Evolutionary conservation across 1,140 invertebrate genomes (phyloP).

Genomic region (Lepidostoma basale): DNA sequence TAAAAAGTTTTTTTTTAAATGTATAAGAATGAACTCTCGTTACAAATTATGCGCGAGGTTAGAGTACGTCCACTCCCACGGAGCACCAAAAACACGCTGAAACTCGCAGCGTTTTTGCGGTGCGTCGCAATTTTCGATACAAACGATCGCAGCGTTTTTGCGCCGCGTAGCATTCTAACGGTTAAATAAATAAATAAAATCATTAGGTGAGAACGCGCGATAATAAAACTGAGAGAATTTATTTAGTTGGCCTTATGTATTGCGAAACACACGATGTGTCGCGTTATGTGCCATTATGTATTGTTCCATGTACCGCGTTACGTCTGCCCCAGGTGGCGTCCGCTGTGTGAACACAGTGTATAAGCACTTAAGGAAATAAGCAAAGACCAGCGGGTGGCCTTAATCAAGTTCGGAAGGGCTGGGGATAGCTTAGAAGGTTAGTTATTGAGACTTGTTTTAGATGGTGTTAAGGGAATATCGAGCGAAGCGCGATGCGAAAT

Average conservation of each 20-base stretch:
- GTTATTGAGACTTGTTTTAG: too few species aligned
- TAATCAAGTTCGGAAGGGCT: conserved; percentile 10
- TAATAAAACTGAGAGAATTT: too few species aligned
- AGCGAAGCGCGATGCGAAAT: too few species aligned
- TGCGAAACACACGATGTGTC: neutral
- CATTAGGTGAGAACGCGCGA: too few species aligned
- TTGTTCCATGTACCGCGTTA: neutral
- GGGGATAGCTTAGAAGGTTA: too few species aligned
- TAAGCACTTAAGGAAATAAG: conserved; percentile 23
- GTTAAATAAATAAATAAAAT: too few species aligned
- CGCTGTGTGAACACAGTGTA: neutral
- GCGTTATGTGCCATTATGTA: too few species aligned
- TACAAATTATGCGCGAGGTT: conserved; percentile 22
- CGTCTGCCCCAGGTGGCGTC: neutral
- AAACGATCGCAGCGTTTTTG: conserved; percentile 44
- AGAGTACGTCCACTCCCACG: conserved; percentile 8
- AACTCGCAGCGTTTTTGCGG: conserved; percentile 12
- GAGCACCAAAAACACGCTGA: conserved; percentile 30
- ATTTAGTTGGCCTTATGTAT: too few species aligned
- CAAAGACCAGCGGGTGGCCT: neutral
- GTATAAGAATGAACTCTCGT: conserved; percentile 18
- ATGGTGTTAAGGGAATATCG: too few species aligned
- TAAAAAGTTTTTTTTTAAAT: too few species aligned
- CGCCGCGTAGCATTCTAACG: conserved; percentile 53
- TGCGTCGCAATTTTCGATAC: conserved; percentile 21